Conservation (phyloP, 2,113 vertebrate genomes). For the Egretta garzetta region DNA sequence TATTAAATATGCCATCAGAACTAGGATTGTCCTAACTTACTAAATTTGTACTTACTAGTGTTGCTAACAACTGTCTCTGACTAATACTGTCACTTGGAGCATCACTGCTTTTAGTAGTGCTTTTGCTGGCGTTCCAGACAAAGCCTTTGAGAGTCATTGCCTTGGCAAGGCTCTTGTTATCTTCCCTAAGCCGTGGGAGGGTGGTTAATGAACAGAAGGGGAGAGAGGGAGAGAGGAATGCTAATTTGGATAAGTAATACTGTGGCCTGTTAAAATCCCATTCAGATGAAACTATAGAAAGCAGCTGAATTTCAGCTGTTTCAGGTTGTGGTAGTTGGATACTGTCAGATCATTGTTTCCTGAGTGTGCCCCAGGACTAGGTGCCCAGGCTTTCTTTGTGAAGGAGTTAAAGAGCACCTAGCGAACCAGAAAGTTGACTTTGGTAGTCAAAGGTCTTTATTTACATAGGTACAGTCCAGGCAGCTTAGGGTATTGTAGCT, state of each 20-base stretch:
- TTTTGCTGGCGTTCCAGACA: not conserved
- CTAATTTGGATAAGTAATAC: slow-evolving; percentile 1
- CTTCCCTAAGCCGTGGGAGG: not conserved
- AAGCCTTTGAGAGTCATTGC: not conserved
- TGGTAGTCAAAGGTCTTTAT: not conserved
- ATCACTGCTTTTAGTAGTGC: not conserved
- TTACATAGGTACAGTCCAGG: not conserved
- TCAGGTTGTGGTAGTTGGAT: not conserved
- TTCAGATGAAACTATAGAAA: not conserved
- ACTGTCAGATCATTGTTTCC: not conserved
- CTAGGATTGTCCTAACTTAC: not conserved
- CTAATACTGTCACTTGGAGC: not conserved
- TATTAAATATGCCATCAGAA: not conserved
- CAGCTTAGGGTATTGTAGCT: not conserved
- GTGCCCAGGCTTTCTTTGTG: not conserved
- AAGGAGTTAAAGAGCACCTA: not conserved
- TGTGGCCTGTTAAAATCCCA: not conserved
- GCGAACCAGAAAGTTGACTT: not conserved
- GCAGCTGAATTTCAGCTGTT: not conserved
- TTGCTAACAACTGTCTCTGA: not conserved
- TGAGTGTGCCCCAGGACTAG: not conserved
- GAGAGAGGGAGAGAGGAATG: not conserved
- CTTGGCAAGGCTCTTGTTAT: not conserved
- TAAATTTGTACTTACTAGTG: not conserved
- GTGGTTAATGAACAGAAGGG: slow-evolving; percentile 22